A percentile compares a stretch with the other conserved stretches of the same genome.
Evolutionary conservation across 2,888 invertebrate species (phyloP).

Genomic region (Drosophila algonquin): DNA sequence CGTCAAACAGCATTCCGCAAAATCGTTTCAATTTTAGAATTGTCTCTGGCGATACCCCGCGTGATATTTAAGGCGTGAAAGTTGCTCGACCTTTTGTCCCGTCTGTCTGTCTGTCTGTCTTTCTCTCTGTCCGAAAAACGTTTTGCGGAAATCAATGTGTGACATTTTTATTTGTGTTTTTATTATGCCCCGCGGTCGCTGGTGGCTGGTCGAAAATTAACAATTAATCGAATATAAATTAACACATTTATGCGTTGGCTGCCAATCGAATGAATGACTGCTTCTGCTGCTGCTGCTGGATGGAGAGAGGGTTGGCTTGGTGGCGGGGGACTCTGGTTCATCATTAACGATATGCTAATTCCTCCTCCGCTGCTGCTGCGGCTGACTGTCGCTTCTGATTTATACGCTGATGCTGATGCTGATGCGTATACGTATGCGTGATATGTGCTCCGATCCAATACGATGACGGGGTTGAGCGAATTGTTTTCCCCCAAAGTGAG

Average conservation of each 20-base stretch:
- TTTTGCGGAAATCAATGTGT: constrained; percentile 43
- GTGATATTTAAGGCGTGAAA: constrained; percentile 56
- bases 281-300: not conserved
- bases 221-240: constrained; percentile 53
- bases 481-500: constrained; percentile 3
- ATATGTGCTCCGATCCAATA: not conserved
- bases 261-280: constrained; percentile 18
- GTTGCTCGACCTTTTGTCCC: constrained; percentile 60
- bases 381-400: constrained; percentile 41
- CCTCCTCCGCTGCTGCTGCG: constrained; percentile 9
- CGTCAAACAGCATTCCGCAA: constrained; percentile 15
- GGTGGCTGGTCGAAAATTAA: constrained; percentile 52
- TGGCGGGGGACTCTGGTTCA: constrained; percentile 9
- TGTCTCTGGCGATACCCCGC: constrained; percentile 12
- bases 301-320: not conserved
- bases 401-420: constrained; percentile 7
- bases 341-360: constrained; percentile 60
- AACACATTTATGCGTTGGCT: constrained; percentile 28
- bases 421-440: not conserved
- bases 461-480: constrained; percentile 10
- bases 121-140: not conserved
- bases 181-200: constrained; percentile 34
- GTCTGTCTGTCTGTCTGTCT: not conserved
- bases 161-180: constrained; percentile 50
- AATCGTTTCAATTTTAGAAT: constrained; percentile 56